These are phyloP conservation scores for Ormyrus rosae DNA, from an alignment of 2,888 invertebrate genomes.

Conservation along the genomic window DNA sequence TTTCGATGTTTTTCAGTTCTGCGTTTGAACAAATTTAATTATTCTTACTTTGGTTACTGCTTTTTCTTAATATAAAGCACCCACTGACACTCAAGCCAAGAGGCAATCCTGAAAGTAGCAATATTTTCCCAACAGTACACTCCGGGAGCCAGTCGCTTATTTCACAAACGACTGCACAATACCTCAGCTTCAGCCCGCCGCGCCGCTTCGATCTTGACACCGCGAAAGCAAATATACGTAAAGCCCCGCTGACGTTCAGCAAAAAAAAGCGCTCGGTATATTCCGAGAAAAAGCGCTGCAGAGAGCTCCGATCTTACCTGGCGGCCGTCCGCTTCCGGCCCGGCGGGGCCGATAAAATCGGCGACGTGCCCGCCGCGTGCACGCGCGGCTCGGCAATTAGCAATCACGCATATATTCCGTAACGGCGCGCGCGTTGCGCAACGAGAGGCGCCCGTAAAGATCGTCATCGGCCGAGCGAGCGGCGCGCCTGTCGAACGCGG, in stretches of 20 bases:
- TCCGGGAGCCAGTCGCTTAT: too few species aligned
- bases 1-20: too few species aligned
- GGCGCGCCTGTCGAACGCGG: too few species aligned
- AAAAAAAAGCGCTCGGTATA: neutral
- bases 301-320: slow-evolving; percentile 41
- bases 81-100: too few species aligned
- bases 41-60: too few species aligned
- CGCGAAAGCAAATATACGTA: neutral
- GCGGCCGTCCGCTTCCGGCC: slow-evolving; percentile 64
- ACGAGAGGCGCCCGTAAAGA: slow-evolving; percentile 61
- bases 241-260: neutral
- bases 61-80: too few species aligned
- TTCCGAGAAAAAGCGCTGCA: slow-evolving; percentile 43
- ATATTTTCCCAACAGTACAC: too few species aligned
- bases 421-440: slow-evolving; percentile 68
- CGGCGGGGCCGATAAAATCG: slow-evolving; percentile 65
- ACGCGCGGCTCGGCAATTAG: slow-evolving; percentile 69
- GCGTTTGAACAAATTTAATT: too few species aligned
- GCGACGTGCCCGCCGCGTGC: slow-evolving; percentile 60
- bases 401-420: slow-evolving; percentile 72
- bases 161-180: neutral
- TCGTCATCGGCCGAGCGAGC: slow-evolving; percentile 56
- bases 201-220: neutral
- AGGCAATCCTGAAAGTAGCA: too few species aligned
- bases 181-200: neutral